Conservation (phyloP, 2,797 vertebrate genomes). For the Argyrosomus regius region DNA sequence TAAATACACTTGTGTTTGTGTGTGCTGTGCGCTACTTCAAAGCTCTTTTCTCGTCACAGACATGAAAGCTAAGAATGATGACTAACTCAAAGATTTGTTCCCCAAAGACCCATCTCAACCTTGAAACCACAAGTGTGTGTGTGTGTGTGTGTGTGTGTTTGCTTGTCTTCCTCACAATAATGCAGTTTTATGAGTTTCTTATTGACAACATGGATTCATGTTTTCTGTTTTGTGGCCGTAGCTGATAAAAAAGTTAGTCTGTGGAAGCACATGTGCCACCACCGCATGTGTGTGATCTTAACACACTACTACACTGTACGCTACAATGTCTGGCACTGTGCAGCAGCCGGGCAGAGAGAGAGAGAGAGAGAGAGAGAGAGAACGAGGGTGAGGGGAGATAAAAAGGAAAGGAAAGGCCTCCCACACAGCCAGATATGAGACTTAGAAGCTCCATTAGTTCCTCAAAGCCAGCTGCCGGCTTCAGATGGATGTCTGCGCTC, state of each 20-base stretch:
- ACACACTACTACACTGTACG: constrained; percentile 44
- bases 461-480: constrained; percentile 76
- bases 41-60: constrained; percentile 41
- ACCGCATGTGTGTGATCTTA: constrained; percentile 52
- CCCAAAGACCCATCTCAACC: constrained; percentile 43
- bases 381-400: constrained; percentile 46
- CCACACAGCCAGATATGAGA: constrained; percentile 74
- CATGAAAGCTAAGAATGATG: constrained; percentile 61
- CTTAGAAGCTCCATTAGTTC: constrained; percentile 73
- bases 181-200: constrained; percentile 32
- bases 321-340: constrained; percentile 61
- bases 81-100: constrained; percentile 47
- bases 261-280: constrained; percentile 38
- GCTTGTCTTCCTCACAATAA: neutral
- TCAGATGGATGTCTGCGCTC: constrained; percentile 72
- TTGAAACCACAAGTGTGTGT: constrained; percentile 41
- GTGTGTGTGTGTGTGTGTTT: constrained; percentile 3
- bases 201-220: neutral
- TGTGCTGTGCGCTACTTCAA: constrained; percentile 41
- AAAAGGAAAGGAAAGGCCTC: constrained; percentile 73
- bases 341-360: constrained; percentile 24
- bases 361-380: constrained; percentile 8
- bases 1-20: constrained; percentile 10
- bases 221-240: constrained; percentile 32
- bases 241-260: constrained; percentile 15